Evolutionary conservation across 2,113 vertebrate genomes (phyloP).

Genomic region (Plestiodon gilberti): DNA sequence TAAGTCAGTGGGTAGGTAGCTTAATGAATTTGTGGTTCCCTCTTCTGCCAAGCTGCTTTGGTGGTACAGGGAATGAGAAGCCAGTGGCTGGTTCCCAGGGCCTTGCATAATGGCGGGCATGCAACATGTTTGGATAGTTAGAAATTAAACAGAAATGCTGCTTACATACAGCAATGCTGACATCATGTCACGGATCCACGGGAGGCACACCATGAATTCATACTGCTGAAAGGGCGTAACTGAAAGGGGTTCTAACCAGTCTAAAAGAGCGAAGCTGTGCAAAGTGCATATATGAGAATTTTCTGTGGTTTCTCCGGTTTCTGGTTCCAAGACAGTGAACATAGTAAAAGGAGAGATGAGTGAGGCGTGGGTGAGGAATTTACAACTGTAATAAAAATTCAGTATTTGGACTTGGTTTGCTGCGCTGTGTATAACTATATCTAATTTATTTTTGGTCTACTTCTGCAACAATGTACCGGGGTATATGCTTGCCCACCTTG

Average conservation of each 20-base stretch:
- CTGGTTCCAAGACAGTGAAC: not conserved
- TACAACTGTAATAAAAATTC: not conserved
- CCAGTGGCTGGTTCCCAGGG: too few species aligned
- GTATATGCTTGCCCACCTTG: not conserved
- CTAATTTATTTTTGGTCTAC: not conserved
- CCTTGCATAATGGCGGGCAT: not conserved
- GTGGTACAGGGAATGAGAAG: not conserved
- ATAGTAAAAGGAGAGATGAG: not conserved
- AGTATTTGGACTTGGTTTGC: not conserved
- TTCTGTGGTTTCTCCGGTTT: not conserved
- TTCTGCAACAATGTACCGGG: not conserved
- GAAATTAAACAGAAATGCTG: not conserved
- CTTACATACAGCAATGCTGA: not conserved
- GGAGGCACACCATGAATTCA: not conserved
- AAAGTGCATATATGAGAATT: not conserved
- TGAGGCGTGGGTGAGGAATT: not conserved
- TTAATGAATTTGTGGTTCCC: too few species aligned
- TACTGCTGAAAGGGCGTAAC: not conserved
- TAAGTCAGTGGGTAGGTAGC: not conserved
- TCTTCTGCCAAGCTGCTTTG: not conserved
- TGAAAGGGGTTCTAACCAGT: not conserved
- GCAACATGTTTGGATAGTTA: not conserved
- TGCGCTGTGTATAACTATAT: not conserved
- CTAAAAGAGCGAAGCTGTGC: not conserved
- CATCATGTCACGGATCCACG: not conserved